Base-by-base conservation (phyloP, 2,113 vertebrate genomes). In the Bothrops jararaca region DNA sequence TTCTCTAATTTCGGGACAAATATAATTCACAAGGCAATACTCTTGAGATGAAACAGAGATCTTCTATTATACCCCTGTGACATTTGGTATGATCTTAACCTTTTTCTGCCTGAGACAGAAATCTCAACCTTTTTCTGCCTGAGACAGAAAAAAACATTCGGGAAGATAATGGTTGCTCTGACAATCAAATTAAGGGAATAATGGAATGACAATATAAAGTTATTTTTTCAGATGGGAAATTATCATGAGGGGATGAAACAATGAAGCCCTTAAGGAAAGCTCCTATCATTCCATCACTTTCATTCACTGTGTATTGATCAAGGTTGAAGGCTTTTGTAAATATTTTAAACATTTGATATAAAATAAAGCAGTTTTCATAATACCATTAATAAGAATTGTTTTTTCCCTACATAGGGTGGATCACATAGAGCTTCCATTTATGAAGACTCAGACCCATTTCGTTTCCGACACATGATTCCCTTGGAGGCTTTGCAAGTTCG, bases 391-490 rank as follows among this genome's bases (percentile, higher is more conserved):
- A 89, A 89, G 22, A 5, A 64, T 3, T 64, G 22, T 86, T 89
- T n/a, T n/a, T 60, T 2, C 60, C 80, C 4, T 22, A 5, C 53
- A 85, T 94, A 99, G 99, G 99, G 98, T 42, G 98, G 98, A 89
- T 99, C 99, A 52, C 99, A 99, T 39, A 97, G 99, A 93, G 98
- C 96, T 26, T 99, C 99, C 0, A 96, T 98, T 90, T 98, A 99
- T 0, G 99, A 99, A 85, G 99, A 99, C 69, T 99, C 98, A 97
- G 99, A 99, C 93, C 99, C 99, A 0, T 99, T 99, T 96, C 97
- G 99, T 4, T 99, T 98, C 74, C 98, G 99, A 89, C 99, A 99
- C 97, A 99, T 99, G 99, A 99, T 99, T 96, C 98, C 99, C 4
- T 97, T 99, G 0, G 98, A 99, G 9, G 98, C 99, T 1, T 98